Conservation (phyloP, 2,888 invertebrate genomes). For the Harmothoe impar region DNA sequence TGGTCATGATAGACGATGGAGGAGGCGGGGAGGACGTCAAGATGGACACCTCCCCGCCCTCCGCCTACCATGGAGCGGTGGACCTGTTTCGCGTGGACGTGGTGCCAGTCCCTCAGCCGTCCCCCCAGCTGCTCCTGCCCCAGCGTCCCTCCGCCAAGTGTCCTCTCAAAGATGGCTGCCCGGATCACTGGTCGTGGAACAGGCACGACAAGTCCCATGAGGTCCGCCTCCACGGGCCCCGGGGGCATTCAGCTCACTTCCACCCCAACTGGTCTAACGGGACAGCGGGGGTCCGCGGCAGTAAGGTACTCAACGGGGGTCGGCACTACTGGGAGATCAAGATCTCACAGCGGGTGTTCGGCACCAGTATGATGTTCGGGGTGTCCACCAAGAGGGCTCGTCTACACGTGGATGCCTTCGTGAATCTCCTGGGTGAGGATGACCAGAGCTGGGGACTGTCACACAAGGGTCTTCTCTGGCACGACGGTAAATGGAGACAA, state of each 20-base stretch:
- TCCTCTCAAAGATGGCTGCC: constrained; percentile 84
- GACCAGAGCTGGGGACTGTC: constrained; percentile 89
- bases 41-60: constrained; percentile 41
- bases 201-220: constrained; percentile 85
- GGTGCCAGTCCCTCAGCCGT: constrained; percentile 1
- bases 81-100: constrained; percentile 52
- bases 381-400: constrained; percentile 86
- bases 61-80: not conserved
- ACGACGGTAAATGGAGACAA: constrained; percentile 86
- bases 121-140: not conserved
- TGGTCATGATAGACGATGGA: constrained; percentile 40
- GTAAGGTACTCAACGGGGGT: constrained; percentile 86
- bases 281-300: constrained; percentile 89
- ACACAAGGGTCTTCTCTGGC: constrained; percentile 89
- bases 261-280: constrained; percentile 91
- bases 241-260: constrained; percentile 86
- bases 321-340: constrained; percentile 88
- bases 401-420: constrained; percentile 88
- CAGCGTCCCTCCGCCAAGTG: not conserved
- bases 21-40: constrained; percentile 25
- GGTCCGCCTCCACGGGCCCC: constrained; percentile 85
- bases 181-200: constrained; percentile 89
- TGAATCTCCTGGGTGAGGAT: constrained; percentile 89
- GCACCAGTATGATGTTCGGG: constrained; percentile 91
- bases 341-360: constrained; percentile 87